Conservation (phyloP, 2,888 invertebrate genomes). For the Beris morrisii region DNA sequence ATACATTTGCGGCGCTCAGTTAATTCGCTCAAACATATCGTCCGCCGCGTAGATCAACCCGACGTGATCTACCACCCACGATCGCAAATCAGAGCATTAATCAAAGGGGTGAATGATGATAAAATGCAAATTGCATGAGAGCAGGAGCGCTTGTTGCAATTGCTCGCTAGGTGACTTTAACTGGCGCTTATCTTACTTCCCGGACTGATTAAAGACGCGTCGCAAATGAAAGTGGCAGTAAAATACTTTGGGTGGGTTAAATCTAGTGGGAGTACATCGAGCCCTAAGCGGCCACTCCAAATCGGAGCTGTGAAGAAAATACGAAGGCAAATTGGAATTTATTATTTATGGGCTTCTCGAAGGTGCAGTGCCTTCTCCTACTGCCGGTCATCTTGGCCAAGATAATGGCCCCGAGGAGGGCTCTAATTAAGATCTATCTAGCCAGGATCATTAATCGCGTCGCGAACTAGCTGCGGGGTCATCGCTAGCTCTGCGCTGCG, state of each 20-base stretch:
- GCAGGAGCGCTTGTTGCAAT: neutral
- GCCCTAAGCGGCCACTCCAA: neutral
- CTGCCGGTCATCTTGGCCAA: neutral
- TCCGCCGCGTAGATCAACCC: too few relatives aligned
- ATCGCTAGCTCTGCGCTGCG: constrained; percentile 3
- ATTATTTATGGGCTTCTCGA: constrained; percentile 8
- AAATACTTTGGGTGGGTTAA: too few relatives aligned
- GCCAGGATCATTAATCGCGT: constrained; percentile 3
- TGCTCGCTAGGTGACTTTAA: too few relatives aligned
- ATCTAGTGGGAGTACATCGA: neutral
- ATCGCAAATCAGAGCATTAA: too few relatives aligned
- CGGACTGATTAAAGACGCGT: too few relatives aligned
- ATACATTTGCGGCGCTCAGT: too few relatives aligned
- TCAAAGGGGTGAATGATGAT: neutral
- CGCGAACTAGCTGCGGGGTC: neutral
- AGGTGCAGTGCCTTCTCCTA: neutral
- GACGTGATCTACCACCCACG: too few relatives aligned
- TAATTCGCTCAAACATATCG: too few relatives aligned
- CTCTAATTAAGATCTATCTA: constrained; percentile 22
- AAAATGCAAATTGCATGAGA: constrained; percentile 12
- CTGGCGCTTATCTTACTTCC: too few relatives aligned
- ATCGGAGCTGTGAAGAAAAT: neutral
- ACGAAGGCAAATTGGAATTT: constrained; percentile 18
- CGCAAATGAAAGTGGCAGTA: too few relatives aligned
- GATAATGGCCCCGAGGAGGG: neutral